Percentiles rank a stretch among this genome's conserved stretches.
Evolutionary conservation across 35 echinoderm and acorn worm species (phyloP).

Genomic region (Lytechinus pictus): DNA sequence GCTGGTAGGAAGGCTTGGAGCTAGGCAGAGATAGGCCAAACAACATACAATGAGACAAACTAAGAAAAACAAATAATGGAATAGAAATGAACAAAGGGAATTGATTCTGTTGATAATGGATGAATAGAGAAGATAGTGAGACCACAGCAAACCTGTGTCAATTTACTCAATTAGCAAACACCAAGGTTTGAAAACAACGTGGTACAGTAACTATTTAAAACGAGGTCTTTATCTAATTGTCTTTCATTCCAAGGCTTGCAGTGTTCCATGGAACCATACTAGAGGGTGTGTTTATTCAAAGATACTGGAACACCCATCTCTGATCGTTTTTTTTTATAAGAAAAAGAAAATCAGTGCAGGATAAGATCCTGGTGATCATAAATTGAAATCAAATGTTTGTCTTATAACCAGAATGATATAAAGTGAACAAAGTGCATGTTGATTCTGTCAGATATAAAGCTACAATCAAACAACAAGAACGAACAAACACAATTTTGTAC

Average conservation of each 20-base stretch:
- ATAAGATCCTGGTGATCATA: neutral
- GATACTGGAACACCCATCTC: neutral
- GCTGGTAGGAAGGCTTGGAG: neutral
- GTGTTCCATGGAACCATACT: neutral
- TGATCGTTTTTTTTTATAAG: neutral
- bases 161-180: slow-evolving; percentile 6
- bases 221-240: neutral
- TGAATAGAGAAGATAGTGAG: neutral
- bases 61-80: neutral
- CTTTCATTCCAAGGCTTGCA: neutral
- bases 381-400: slow-evolving; percentile 6
- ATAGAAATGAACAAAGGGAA: neutral
- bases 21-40: neutral
- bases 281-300: neutral
- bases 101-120: neutral
- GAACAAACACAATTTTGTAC: neutral
- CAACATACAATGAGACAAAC: neutral
- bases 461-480: slow-evolving; percentile 17
- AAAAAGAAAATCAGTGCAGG: neutral
- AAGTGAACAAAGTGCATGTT: neutral
- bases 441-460: neutral
- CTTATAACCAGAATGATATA: neutral
- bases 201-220: neutral
- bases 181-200: neutral
- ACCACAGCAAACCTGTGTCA: neutral